These are phyloP conservation scores for Mactromeris polynyma DNA, from an alignment of 2,888 invertebrate genomes.

Conservation along the genomic window DNA sequence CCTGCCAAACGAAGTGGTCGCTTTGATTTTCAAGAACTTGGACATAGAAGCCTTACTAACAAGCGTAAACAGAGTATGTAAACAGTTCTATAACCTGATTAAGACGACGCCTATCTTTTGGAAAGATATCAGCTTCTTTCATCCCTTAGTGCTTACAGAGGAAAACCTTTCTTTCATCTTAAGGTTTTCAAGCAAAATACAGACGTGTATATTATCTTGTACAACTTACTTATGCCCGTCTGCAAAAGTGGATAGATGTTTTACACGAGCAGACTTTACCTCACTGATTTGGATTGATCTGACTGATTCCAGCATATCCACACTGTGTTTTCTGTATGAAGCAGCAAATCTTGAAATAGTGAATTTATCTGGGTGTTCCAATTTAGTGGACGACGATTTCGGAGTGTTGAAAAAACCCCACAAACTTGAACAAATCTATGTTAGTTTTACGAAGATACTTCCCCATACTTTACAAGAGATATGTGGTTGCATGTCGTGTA, in stretches of 20 bases:
- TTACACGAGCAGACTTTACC: not conserved
- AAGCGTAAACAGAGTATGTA: no score
- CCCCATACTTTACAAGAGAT: slow-evolving; percentile 18
- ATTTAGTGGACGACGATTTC: not conserved
- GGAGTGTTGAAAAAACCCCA: not conserved
- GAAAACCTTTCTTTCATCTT: no score
- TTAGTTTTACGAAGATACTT: not conserved
- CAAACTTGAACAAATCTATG: not conserved
- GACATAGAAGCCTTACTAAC: no score
- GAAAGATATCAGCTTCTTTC: no score
- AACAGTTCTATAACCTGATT: no score
- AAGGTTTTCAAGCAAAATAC: no score
- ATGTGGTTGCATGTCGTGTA: slow-evolving; percentile 31
- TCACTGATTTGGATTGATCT: not conserved
- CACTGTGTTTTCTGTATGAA: not conserved
- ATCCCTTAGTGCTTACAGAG: no score
- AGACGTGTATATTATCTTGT: not conserved
- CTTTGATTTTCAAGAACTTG: no score
- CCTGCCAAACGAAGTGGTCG: no score
- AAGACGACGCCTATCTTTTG: no score
- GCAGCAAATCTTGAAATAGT: not conserved
- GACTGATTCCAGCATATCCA: not conserved
- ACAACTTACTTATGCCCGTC: not conserved
- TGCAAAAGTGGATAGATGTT: not conserved
- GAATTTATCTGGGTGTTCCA: not conserved